Conservation (phyloP, 2,797 vertebrate genomes). For the Sarcoramphus papa region DNA sequence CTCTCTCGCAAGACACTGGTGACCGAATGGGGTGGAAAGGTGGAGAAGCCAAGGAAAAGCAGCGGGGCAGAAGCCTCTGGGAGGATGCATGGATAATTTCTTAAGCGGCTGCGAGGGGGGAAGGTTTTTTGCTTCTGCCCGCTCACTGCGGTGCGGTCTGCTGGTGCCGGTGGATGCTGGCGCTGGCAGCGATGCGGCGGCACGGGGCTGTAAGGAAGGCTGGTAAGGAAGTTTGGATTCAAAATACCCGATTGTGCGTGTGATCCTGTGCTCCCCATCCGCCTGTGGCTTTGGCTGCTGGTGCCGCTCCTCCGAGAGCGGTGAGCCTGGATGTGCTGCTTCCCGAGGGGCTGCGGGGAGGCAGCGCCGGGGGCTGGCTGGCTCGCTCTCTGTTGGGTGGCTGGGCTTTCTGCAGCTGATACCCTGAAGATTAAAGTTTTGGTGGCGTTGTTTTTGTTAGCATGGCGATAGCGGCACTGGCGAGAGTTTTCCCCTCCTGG, state of each 20-base stretch:
- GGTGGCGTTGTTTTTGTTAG: background rate
- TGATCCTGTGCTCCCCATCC: background rate
- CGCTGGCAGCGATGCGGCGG: background rate
- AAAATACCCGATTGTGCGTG: background rate
- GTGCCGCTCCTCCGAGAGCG: background rate
- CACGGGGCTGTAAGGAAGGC: conserved; percentile 5
- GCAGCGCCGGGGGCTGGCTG: background rate
- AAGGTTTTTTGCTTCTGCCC: background rate
- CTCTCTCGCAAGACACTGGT: conserved; percentile 25
- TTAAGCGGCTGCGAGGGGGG: conserved; percentile 2
- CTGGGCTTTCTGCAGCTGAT: background rate
- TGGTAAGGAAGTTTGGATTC: conserved; percentile 57
- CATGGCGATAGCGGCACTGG: rapidly evolving
- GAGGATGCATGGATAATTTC: conserved; percentile 39
- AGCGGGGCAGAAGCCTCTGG: conserved; percentile 11
- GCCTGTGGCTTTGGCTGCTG: background rate
- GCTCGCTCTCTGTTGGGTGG: background rate
- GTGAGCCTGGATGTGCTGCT: background rate
- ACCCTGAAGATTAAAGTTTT: background rate
- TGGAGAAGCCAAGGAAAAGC: conserved; percentile 32
- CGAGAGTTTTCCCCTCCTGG: background rate
- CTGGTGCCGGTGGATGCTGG: conserved; percentile 28
- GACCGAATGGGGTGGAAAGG: conserved; percentile 27
- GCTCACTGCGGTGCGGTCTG: background rate
- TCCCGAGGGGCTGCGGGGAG: background rate